Conservation (phyloP, 2,888 invertebrate genomes). For the Electrophaes corylata region DNA sequence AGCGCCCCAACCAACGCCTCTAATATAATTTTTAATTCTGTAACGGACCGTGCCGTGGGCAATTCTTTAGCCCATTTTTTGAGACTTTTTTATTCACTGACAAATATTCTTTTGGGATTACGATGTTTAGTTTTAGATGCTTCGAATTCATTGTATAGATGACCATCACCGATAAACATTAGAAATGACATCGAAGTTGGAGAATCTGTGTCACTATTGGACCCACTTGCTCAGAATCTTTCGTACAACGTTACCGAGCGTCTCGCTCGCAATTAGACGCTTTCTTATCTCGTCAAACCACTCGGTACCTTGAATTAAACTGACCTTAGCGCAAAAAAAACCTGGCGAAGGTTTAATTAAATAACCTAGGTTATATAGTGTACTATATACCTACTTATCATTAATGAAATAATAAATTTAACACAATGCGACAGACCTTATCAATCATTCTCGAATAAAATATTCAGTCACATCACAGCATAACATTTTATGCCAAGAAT, state of each 20-base stretch:
- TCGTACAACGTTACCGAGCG: constrained; percentile 42
- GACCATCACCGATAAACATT: constrained; percentile 5
- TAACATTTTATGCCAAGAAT: background rate
- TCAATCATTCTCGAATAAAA: constrained; percentile 4
- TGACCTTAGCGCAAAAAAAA: constrained; percentile 49
- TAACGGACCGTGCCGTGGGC: constrained; percentile 41
- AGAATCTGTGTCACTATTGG: constrained; percentile 52
- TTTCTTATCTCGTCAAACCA: constrained; percentile 59
- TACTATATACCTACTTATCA: constrained; percentile 26
- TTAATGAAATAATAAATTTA: too few species aligned
- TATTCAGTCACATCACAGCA: background rate
- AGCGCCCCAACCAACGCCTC: constrained; percentile 41
- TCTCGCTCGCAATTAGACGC: constrained; percentile 52
- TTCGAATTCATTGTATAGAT: too few species aligned
- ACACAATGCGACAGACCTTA: constrained; percentile 19
- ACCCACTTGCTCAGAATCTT: constrained; percentile 42
- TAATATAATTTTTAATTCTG: constrained; percentile 41
- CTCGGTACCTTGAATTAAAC: constrained; percentile 54
- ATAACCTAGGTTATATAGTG: constrained; percentile 14
- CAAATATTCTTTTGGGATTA: background rate
- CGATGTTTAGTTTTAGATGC: too few species aligned
- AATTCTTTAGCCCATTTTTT: constrained; percentile 29
- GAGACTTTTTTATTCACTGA: constrained; percentile 20
- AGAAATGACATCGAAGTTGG: constrained; percentile 26
- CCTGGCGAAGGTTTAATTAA: constrained; percentile 41